Evolutionary conservation across 2,797 vertebrate genomes (phyloP).

Genomic region (Taenioides sp.): DNA sequence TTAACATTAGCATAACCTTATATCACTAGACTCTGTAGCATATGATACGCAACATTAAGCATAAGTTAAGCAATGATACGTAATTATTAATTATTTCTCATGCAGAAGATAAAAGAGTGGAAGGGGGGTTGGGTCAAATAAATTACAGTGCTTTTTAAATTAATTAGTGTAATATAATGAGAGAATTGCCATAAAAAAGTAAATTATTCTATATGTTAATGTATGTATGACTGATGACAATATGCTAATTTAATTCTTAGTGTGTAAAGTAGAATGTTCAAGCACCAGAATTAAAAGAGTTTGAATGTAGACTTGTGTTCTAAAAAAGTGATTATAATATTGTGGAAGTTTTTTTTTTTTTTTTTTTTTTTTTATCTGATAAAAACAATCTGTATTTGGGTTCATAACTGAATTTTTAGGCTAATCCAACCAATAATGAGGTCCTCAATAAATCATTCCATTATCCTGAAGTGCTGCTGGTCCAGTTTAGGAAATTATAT

Average conservation of each 20-base stretch:
- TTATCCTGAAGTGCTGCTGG: no score
- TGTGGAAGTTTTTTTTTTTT: background rate
- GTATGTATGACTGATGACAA: background rate
- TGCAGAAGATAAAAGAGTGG: background rate
- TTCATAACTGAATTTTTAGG: background rate
- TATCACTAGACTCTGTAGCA: background rate
- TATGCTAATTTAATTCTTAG: background rate
- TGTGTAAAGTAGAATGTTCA: background rate
- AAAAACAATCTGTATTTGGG: background rate
- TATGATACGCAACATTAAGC: background rate
- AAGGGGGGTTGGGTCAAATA: background rate
- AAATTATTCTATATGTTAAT: slow-evolving; percentile 1
- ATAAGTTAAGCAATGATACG: background rate
- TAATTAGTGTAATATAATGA: background rate
- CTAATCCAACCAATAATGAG: background rate
- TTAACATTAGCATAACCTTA: slow-evolving; percentile 17
- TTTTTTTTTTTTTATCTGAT: background rate
- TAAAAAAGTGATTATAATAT: background rate
- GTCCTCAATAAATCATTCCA: no score
- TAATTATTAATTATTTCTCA: slow-evolving; percentile 6
- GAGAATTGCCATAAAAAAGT: background rate
- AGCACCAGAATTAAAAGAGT: background rate
- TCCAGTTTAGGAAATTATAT: no score
- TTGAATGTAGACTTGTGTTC: background rate
- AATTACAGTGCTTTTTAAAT: background rate